Evolutionary conservation across 2,888 invertebrate genomes (phyloP).

Genomic region (Dasysyrphus tricinctus): DNA sequence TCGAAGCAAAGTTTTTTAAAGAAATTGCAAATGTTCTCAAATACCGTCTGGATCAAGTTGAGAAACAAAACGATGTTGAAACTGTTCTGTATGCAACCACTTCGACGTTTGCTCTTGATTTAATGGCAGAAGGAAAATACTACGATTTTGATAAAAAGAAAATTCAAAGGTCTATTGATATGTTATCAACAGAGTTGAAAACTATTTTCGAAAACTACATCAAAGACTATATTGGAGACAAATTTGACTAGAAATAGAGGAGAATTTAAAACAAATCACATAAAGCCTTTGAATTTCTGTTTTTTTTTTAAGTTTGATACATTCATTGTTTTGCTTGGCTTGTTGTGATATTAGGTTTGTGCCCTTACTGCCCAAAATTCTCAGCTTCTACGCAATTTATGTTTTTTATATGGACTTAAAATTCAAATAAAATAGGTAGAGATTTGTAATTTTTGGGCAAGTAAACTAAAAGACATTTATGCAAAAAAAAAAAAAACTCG

Average conservation of each 20-base stretch:
- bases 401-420: no score
- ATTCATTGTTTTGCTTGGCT: no score
- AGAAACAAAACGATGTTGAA: conserved; percentile 45
- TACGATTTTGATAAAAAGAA: conserved; percentile 42
- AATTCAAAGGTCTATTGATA: conserved; percentile 42
- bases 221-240: conserved; percentile 50
- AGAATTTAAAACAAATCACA: no score
- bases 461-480: no score
- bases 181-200: conserved; percentile 43
- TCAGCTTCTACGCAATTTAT: no score
- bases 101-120: conserved; percentile 51
- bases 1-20: conserved; percentile 1
- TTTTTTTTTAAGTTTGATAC: no score
- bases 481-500: no score
- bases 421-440: no score
- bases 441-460: no score
- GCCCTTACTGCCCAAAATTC: no score
- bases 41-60: conserved; percentile 36
- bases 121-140: conserved; percentile 42
- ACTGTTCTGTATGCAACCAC: conserved; percentile 37
- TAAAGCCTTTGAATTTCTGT: no score
- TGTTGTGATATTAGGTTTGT: no score
- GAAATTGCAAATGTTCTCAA: conserved; percentile 29
- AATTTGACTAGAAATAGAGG: neutral
- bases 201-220: conserved; percentile 62